Conservation (phyloP, 2,797 vertebrate genomes). For the Acipenser ruthenus region DNA sequence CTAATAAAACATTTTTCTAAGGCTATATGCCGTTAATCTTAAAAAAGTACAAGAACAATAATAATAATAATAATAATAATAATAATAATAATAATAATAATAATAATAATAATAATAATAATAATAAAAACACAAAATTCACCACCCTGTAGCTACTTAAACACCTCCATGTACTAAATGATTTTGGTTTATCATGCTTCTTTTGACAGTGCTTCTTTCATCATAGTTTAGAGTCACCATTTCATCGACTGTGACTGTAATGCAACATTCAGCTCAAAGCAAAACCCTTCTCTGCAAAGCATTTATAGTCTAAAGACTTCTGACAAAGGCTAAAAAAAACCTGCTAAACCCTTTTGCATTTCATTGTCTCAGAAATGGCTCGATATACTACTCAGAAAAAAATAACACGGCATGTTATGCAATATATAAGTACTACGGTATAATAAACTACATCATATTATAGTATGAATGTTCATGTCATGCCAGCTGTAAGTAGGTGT, state of each 20-base stretch:
- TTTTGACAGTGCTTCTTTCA: constrained; percentile 69
- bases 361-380: constrained; percentile 54
- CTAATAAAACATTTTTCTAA: constrained; percentile 49
- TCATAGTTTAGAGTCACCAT: constrained; percentile 70
- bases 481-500: no score
- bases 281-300: constrained; percentile 55
- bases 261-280: constrained; percentile 51
- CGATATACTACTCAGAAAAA: background rate
- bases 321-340: constrained; percentile 22
- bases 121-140: constrained; percentile 62
- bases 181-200: constrained; percentile 71
- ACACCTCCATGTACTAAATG: constrained; percentile 51
- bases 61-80: constrained; percentile 41
- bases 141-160: constrained; percentile 63
- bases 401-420: background rate
- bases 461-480: background rate
- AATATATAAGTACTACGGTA: background rate
- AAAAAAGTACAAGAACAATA: constrained; percentile 47
- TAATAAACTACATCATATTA: background rate
- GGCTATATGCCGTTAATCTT: constrained; percentile 73
- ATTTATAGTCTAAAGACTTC: constrained; percentile 79
- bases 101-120: constrained; percentile 39
- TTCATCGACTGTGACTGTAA: constrained; percentile 53
- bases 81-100: constrained; percentile 45
- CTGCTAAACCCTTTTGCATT: constrained; percentile 50